Conservation (phyloP, 2,113 vertebrate genomes). For the Gallinago paraguaiae region DNA sequence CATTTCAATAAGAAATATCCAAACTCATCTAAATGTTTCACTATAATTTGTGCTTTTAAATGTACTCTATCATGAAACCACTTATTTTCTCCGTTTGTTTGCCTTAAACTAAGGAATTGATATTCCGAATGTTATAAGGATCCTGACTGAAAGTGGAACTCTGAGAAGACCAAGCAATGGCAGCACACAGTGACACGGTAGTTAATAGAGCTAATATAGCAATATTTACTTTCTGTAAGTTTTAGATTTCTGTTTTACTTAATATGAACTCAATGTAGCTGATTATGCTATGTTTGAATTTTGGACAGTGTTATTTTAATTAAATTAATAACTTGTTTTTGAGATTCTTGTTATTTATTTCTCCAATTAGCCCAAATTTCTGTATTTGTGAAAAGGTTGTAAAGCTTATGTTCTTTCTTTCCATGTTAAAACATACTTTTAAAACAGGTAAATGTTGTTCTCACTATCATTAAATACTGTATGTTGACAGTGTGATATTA, state of each 20-base stretch:
- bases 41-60: neutral
- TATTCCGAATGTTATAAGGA: slow-evolving; percentile 25
- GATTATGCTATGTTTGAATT: neutral
- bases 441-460: neutral
- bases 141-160: slow-evolving; percentile 55
- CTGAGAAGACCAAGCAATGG: slow-evolving; percentile 15
- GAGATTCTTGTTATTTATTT: neutral
- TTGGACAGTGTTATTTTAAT: neutral
- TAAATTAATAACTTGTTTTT: neutral
- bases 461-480: neutral
- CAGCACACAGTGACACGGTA: neutral
- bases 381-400: neutral
- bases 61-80: neutral
- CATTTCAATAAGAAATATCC: neutral
- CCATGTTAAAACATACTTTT: neutral
- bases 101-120: slow-evolving; percentile 50
- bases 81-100: neutral
- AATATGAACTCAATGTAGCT: neutral
- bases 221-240: neutral
- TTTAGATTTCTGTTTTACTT: neutral
- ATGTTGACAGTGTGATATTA: neutral
- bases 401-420: neutral
- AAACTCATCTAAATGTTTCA: neutral
- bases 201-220: neutral
- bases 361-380: neutral